Percentiles rank a stretch among this genome's conserved stretches.
phyloP scores from a whole-genome alignment of 2,113 vertebrate genomes.

The Tachuris rubrigastra region DNA sequence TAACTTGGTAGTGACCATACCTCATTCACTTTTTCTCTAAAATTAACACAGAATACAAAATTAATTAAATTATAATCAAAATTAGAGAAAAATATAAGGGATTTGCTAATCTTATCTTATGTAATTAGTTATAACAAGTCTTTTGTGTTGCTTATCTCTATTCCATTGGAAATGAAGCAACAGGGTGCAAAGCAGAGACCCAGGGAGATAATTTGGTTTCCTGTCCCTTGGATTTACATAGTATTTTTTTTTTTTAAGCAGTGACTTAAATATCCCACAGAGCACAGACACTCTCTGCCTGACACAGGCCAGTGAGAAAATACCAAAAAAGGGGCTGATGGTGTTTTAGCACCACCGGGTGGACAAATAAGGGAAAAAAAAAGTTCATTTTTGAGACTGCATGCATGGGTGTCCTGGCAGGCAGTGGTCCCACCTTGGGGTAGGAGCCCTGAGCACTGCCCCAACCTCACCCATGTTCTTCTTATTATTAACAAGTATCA shows the following conservation, averaged over 20 bases:
- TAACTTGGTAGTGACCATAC: neutral
- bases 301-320: neutral
- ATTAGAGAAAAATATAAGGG: neutral
- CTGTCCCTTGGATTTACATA: neutral
- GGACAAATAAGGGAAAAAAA: neutral
- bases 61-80: neutral
- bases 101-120: neutral
- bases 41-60: neutral
- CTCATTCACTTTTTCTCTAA: neutral
- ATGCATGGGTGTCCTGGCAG: fast-evolving
- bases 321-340: neutral
- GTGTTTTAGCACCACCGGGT: constrained; percentile 60
- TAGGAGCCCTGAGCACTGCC: neutral
- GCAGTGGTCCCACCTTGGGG: too few relatives aligned
- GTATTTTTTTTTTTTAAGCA: neutral
- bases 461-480: neutral
- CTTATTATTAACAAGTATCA: neutral
- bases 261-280: neutral
- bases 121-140: neutral
- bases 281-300: neutral
- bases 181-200: neutral
- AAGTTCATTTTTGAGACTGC: neutral
- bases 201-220: neutral
- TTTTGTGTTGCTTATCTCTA: neutral
- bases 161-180: neutral